These are phyloP conservation scores for Hydrozoanthus gracilis DNA, from an alignment of 92 coral and sea anemone species.

Conservation along the genomic window DNA sequence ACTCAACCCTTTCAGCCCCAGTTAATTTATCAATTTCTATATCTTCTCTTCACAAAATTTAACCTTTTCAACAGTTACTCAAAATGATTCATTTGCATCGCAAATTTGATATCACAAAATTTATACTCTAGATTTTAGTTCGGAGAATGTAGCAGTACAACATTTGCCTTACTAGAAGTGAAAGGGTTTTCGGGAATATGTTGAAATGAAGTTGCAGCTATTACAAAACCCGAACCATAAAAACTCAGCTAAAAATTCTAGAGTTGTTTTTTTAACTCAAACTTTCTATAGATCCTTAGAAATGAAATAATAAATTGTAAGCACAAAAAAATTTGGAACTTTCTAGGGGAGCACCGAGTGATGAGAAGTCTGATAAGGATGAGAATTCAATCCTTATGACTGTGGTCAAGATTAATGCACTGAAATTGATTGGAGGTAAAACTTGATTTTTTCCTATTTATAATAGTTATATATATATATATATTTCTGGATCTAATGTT, in stretches of 20 bases:
- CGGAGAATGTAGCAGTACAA: too few relatives aligned
- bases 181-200: too few relatives aligned
- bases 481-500: neutral
- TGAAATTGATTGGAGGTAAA: neutral
- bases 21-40: too few relatives aligned
- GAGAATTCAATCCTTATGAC: conserved; percentile 26
- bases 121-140: too few relatives aligned
- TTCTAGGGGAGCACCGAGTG: conserved; percentile 27
- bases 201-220: too few relatives aligned
- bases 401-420: neutral
- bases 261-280: neutral
- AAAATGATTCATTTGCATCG: too few relatives aligned
- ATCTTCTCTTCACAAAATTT: too few relatives aligned
- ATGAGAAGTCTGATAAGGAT: neutral
- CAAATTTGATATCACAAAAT: too few relatives aligned
- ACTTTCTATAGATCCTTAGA: neutral
- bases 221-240: too few relatives aligned
- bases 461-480: neutral
- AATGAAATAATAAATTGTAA: neutral
- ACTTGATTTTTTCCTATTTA: neutral
- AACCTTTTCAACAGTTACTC: too few relatives aligned
- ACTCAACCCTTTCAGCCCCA: too few relatives aligned
- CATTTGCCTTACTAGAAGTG: too few relatives aligned
- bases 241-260: neutral
- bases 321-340: neutral